Conservation (phyloP, 2,797 vertebrate species). For the Hippopotamyrus pictus region DNA sequence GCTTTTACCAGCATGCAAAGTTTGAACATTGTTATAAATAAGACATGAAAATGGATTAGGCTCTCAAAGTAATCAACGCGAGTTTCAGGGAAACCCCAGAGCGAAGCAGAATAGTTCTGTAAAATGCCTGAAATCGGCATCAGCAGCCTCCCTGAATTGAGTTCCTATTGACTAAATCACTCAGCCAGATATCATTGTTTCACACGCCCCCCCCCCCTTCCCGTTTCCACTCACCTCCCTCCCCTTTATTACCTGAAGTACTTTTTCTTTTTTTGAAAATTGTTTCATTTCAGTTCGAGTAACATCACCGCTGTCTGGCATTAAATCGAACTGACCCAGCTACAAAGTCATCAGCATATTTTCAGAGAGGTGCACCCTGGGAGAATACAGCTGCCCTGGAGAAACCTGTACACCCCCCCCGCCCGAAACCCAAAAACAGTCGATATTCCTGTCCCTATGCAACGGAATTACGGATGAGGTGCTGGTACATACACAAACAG, state of each 20-base stretch:
- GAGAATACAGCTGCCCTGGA: slow-evolving; percentile 5
- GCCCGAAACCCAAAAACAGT: neutral
- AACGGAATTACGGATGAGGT: neutral
- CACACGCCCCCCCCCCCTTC: slow-evolving; percentile 16
- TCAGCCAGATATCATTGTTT: slow-evolving; percentile 41
- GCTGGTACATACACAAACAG: neutral
- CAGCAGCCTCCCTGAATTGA: slow-evolving; percentile 33
- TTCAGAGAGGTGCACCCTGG: slow-evolving; percentile 3
- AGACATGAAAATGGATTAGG: slow-evolving; percentile 45
- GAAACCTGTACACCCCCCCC: neutral
- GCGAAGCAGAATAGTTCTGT: slow-evolving; percentile 26
- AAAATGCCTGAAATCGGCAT: slow-evolving; percentile 37
- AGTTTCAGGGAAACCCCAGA: slow-evolving; percentile 20
- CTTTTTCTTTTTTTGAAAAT: slow-evolving; percentile 16
- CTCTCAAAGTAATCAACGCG: slow-evolving; percentile 27
- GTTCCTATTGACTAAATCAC: slow-evolving; percentile 38
- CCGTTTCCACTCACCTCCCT: slow-evolving; percentile 25
- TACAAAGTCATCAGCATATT: slow-evolving; percentile 24
- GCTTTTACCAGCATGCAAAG: slow-evolving; percentile 38
- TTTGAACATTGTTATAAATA: slow-evolving; percentile 41
- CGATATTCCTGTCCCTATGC: neutral
- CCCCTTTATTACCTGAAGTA: slow-evolving; percentile 17
- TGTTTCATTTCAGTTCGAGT: slow-evolving; percentile 18
- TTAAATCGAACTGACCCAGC: slow-evolving; percentile 19
- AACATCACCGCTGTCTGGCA: slow-evolving; percentile 15